Base-by-base conservation (phyloP, 2,113 vertebrate species). In the Cynopterus brachyotis region DNA sequence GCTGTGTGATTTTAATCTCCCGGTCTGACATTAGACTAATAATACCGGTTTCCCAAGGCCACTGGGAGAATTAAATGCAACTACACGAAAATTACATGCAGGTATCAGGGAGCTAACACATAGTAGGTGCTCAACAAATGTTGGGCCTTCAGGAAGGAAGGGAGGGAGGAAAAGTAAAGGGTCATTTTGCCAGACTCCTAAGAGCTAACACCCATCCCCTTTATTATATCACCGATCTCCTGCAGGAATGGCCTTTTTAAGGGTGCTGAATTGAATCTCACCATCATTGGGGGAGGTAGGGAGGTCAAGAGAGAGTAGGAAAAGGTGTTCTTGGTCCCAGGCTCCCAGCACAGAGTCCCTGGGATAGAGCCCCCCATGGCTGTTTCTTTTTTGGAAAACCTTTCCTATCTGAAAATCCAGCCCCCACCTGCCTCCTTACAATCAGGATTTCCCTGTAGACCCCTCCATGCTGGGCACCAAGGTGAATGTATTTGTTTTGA, bases 1-100 rank as follows among this genome's bases (percentile, higher is more conserved):
- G 94, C 57, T 89, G 45, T 50, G 88, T 73, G 81, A 60, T 59
- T 66, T 94, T 88, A 88, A 59, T 66, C 8, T 92, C 91, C 95
- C 87, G 30, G 15, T 87, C 37, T 95, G 57, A 89, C 59, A 67
- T 67, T 70, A 22, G 30, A 76, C 62, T 76, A 59, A n/a, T 66
- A 50, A 70, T 59, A 69, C 28, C n/a, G 30, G 40, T 84, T 88
- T 70, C 59, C 83, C 53, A 66, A 59, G n/a, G 80, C 28, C 10
- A 0, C 70, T 76, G 76, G 79, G 62, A 90, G 15, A 85, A 66
- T 6, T 28, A 64, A 93, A 28, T 85, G 32, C 4, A 57, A 9
- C 66, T 26, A 64, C 26, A 66, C 15, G 17, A 37, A 67, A 42
- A 88, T 59, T 19, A 5, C 6, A 62, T 95, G n/a, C 37, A 32